These are phyloP conservation scores for Pogonognathellus flavescens DNA, from an alignment of 1,140 invertebrate genomes.

Conservation along the genomic window DNA sequence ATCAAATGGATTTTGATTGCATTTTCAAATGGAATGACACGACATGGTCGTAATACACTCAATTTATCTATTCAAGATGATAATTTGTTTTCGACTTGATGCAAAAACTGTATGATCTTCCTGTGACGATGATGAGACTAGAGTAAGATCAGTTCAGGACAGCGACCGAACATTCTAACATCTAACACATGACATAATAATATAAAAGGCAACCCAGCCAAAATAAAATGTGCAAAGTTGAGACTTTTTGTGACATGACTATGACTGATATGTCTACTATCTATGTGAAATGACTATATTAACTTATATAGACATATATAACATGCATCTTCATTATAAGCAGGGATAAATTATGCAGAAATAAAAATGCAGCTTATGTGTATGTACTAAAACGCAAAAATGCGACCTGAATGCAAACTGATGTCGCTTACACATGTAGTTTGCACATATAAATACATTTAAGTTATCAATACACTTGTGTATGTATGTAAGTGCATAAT, in stretches of 20 bases:
- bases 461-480: not conserved
- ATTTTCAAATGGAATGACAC: too few relatives aligned
- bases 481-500: not conserved
- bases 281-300: not conserved
- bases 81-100: too few relatives aligned
- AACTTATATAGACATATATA: too few relatives aligned
- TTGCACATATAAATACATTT: not conserved
- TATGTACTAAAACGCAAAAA: constrained; percentile 7
- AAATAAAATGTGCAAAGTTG: constrained; percentile 28
- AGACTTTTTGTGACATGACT: not conserved
- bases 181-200: not conserved
- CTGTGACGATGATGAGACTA: not conserved
- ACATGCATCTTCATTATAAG: too few relatives aligned
- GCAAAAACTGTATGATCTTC: too few relatives aligned
- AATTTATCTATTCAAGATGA: too few relatives aligned
- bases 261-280: too few relatives aligned
- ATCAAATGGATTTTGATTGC: too few relatives aligned
- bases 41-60: too few relatives aligned
- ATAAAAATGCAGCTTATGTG: not conserved
- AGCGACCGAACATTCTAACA: not conserved
- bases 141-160: not conserved
- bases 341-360: too few relatives aligned
- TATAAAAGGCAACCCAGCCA: not conserved
- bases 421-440: not conserved
- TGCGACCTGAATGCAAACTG: not conserved